Evolutionary conservation across 2,888 invertebrate species (phyloP), one percentile per base, ranked within the genome.

Genomic region (Pardosa pseudoannulata): DNA sequence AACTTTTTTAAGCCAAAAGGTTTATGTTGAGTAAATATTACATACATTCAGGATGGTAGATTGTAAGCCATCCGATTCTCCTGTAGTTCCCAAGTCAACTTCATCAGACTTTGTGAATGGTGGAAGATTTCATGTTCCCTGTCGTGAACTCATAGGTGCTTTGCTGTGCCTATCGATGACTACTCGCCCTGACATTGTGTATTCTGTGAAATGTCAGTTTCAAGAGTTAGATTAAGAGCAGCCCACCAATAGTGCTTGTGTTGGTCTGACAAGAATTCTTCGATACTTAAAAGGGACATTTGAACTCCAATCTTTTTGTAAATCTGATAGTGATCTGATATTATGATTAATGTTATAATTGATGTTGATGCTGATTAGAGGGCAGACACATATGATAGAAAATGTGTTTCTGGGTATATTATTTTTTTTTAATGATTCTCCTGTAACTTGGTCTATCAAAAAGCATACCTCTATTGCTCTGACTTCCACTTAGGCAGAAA

Each of bases 151-250:
- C 31, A 36, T 73, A 9, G 62, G 31, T 29, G 67, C 67, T 16
- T 36, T 78, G 50, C 56, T 68, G 5, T n/a, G n/a, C n/a, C n/a
- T 76, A 76, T 41, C 64, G 65, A 65, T 62, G 36, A 16, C 65
- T 11, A 67, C n/a, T n/a, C n/a, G n/a, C 32, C 70, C 78, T 32
- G 56, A 50, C 28, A 70, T 68, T 56, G 13, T 76, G 7, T 76
- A 41, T 28, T 76, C 70, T n/a, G 78, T 70, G 6, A 79, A 79
- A 32, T 56, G 70, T 70, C 67, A n/a, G n/a, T n/a, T n/a, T n/a
- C n/a, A n/a, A 13, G n/a, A 78, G 78, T 27, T 70, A 79, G 27
- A 11, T 79, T 23, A 79, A 70, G 70, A 79, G 62, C 50, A 79
- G 7, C 50, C 79, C 0, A 70, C 79, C 32, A 27, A 70, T 16